Evolutionary conservation across 2,113 vertebrate genomes (phyloP).

Genomic region (Ptilorrhoa leucosticta): DNA sequence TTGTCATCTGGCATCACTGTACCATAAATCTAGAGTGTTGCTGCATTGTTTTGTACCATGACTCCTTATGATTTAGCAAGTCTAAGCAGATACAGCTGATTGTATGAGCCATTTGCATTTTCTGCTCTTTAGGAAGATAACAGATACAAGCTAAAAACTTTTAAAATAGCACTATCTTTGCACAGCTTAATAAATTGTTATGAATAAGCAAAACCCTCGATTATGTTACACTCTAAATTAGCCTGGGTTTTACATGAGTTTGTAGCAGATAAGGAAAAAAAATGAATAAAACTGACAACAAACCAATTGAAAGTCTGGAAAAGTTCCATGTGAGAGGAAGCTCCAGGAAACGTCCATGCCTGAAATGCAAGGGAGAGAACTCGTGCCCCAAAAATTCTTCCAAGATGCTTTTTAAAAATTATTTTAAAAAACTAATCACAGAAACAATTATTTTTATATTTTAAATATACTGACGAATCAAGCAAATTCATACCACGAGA

Average conservation of each 20-base stretch:
- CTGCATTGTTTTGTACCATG: not conserved
- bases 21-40: not conserved
- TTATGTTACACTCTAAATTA: not conserved
- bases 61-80: not conserved
- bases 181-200: not conserved
- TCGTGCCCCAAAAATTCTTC: not conserved
- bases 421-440: not conserved
- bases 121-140: not conserved
- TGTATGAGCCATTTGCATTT: not conserved
- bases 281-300: not conserved
- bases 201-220: not conserved
- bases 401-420: not conserved
- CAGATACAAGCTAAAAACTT: not conserved
- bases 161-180: not conserved
- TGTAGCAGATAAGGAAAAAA: not conserved
- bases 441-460: not conserved
- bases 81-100: not conserved
- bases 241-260: not conserved
- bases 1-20: constrained; percentile 8
- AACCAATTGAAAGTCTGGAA: not conserved
- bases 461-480: not conserved
- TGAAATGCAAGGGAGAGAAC: not conserved
- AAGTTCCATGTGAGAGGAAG: not conserved
- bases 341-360: not conserved
- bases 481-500: not conserved